These are phyloP conservation scores for Chionodraco myersi DNA, from an alignment of 2,113 vertebrate genomes.

Conservation along the genomic window DNA sequence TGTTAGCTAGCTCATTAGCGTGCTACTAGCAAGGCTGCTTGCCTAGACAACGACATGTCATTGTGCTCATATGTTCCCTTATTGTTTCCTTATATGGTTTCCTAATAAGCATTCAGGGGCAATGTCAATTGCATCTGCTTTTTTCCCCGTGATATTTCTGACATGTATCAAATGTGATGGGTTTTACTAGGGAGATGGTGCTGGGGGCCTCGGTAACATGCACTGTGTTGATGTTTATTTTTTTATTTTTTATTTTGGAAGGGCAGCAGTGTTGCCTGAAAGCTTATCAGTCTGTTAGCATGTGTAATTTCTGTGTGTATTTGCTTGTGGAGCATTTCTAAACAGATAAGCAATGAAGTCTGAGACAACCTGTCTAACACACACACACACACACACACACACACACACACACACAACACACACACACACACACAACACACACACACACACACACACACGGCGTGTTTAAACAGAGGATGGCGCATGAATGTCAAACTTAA, in stretches of 20 bases:
- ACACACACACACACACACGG: background rate
- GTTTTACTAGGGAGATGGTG: background rate
- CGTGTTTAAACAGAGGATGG: slow-evolving; percentile 26
- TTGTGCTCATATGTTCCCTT: background rate
- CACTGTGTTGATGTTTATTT: background rate
- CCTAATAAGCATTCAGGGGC: background rate
- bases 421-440: slow-evolving; percentile 12
- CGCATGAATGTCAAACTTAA: slow-evolving; percentile 55
- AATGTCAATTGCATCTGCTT: background rate
- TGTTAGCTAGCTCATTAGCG: background rate
- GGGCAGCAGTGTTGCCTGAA: background rate
- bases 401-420: background rate
- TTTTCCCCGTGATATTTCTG: background rate
- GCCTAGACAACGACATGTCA: background rate
- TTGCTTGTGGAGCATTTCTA: slow-evolving; percentile 46
- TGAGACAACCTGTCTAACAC: slow-evolving; percentile 25
- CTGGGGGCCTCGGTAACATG: background rate
- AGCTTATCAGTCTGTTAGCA: slow-evolving; percentile 43
- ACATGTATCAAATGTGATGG: no score
- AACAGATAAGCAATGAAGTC: slow-evolving; percentile 63
- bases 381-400: slow-evolving; percentile 6
- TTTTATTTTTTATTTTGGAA: background rate
- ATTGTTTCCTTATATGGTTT: background rate
- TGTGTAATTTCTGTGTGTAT: slow-evolving; percentile 28
- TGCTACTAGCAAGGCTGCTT: background rate